Evolutionary conservation across 2,113 vertebrate genomes (phyloP), one percentile per base, ranked within the genome.

Genomic region (Taurulus bubalis): DNA sequence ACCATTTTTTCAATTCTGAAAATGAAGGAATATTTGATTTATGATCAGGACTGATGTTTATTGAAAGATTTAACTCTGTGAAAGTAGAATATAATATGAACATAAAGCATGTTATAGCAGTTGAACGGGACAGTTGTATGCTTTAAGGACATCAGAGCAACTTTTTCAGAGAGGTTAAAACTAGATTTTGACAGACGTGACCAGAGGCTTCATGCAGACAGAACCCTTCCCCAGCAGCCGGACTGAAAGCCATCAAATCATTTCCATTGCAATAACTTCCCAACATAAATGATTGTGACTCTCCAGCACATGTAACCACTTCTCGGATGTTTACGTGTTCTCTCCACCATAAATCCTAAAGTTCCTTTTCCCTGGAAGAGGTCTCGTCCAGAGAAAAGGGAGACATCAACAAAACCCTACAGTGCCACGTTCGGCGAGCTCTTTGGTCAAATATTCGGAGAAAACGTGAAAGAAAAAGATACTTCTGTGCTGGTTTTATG

Each of bases 241-340:
- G n/a, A n/a, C n/a, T n/a, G n/a, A n/a, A n/a, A n/a, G 49, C 42
- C 40, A 28, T n/a, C 18, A 26, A 49, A 58, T 75, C 30, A 22
- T 58, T 73, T 74, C 82, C 40, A 42, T 12, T 4, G 45, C 36
- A 77, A 14, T 20, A 63, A 81, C 15, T 55, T 42, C 53, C 10
- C 22, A 26, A 18, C 15, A 34, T 65, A n/a, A 71, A 75, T 64
- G 79, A 74, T 34, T 6, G 64, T 20, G n/a, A 24, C 32, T 75
- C 40, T 75, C 15, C 67, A 0, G 3, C 45, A 38, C 36, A 8
- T 15, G 30, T 55, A 79, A 69, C 22, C 55, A 68, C 55, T 81
- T 63, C 70, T 62, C 63, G 30, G 18, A 26, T 67, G 60, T 77
- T 62, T 45, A 60, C 4, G 32, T 71, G 20, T 53, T 53, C 56